Base-by-base conservation (phyloP, 1,140 invertebrate species). In the Drosophila dunni region DNA sequence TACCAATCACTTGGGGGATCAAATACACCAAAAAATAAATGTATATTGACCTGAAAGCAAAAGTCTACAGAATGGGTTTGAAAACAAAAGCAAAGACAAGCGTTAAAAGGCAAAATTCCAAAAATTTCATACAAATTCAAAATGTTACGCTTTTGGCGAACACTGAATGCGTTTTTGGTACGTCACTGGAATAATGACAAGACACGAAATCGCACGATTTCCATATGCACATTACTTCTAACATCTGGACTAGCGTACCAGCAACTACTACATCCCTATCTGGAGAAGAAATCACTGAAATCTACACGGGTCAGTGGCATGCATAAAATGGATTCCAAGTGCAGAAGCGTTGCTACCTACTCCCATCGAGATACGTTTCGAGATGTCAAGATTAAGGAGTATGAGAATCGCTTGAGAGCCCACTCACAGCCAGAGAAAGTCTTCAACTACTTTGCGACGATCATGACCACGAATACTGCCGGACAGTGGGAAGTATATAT, bases 371-470 rank as follows among this genome's bases (percentile, higher is more conserved):
- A 40, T 8, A 63, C 58, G 0, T 86, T 81, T 46, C 79, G 83
- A 0, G 76, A 76, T 7, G 44, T 50, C 3, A 72, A 65, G 0
- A 82, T 86, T 7, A 40, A 11, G n/a, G 50, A 60, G 10, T 86
- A 86, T n/a, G 83, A 86, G 40, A 86, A 86, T 44, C 68, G 83
- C 0, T 33, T 86, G 24, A 65, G 82, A 3, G 1, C 6, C 0
- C 61, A 69, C 13, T 81, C 83, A 0, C 15, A 45, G 5, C 76
- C 71, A 2, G 45, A 46, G 2, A 86, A 86, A 58, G 54, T 86
- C 0, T 86, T 86, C 11, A 50, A 58, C 0, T 86, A 86, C 40
- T 86, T 86, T 56, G 83, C 83, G 8, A 79, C 83, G 10, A 71
- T 86, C 1, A 79, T 74, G 34, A 71, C 73, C 46, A 38, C 33